Conservation (phyloP, 1,140 invertebrate genomes). For the Sycophila sp. region DNA sequence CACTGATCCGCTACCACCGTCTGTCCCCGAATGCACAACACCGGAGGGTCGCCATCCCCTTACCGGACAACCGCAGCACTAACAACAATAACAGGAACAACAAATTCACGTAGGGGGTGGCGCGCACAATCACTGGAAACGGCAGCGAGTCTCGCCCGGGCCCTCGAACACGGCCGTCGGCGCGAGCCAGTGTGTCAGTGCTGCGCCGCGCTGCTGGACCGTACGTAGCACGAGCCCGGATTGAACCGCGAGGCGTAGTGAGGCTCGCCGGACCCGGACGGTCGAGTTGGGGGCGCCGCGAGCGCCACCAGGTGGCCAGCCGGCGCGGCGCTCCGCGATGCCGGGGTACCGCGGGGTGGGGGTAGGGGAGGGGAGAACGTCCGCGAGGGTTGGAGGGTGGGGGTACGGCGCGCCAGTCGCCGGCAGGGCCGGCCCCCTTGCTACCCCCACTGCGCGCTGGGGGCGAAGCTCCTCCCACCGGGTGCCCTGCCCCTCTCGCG, state of each 20-base stretch:
- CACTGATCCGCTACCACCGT: no score
- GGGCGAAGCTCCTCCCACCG: neutral
- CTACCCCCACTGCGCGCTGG: neutral
- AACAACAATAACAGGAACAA: slow-evolving; percentile 2
- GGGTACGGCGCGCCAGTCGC: slow-evolving; percentile 1
- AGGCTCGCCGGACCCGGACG: slow-evolving; percentile 11
- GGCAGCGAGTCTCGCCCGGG: neutral
- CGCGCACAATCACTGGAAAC: neutral
- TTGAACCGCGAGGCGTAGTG: slow-evolving; percentile 35
- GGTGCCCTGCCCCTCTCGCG: neutral
- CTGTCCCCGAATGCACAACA: no score
- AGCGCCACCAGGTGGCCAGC: slow-evolving; percentile 17
- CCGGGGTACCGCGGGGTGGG: neutral
- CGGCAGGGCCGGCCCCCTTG: neutral
- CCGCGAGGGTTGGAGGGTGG: neutral
- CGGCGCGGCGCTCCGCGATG: neutral
- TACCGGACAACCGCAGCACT: neutral
- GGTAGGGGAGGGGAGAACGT: neutral
- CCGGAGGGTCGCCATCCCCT: neutral
- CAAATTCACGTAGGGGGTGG: neutral
- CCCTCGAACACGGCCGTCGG: slow-evolving; percentile 38
- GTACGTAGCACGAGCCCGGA: slow-evolving; percentile 15
- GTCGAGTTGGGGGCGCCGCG: neutral
- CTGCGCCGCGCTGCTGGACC: slow-evolving; percentile 39
- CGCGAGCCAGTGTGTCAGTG: slow-evolving; percentile 40